Percentiles rank a stretch among this genome's conserved stretches.
Evolutionary conservation across 2,113 vertebrate species (phyloP).

Genomic region (Oreocharis arfaki): DNA sequence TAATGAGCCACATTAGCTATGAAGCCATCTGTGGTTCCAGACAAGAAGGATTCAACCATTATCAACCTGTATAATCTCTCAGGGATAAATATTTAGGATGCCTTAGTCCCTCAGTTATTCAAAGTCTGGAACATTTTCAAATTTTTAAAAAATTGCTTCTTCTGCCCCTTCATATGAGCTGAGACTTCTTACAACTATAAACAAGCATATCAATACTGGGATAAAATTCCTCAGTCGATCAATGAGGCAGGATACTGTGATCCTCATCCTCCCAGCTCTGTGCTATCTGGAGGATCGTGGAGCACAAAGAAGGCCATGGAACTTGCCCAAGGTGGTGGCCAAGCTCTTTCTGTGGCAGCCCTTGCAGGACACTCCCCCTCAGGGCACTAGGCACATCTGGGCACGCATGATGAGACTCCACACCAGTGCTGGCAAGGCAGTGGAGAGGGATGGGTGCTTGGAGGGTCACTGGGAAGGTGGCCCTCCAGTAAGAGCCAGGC

Average conservation of each 20-base stretch:
- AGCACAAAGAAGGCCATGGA: neutral
- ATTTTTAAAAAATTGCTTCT: neutral
- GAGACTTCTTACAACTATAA: neutral
- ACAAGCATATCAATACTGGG: neutral
- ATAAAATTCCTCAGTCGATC: neutral
- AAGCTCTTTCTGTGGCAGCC: neutral
- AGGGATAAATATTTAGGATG: neutral
- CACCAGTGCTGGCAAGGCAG: neutral
- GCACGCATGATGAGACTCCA: neutral
- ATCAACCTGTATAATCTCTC: neutral
- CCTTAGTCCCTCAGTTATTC: neutral
- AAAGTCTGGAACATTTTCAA: neutral
- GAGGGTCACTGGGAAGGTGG: neutral
- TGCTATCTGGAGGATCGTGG: rapidly evolving
- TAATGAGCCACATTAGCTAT: neutral
- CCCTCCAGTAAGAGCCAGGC: neutral
- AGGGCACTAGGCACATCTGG: neutral
- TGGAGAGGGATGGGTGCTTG: neutral
- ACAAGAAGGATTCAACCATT: neutral
- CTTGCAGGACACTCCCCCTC: neutral
- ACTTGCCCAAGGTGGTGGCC: neutral
- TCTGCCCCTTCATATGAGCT: neutral
- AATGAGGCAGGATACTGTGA: neutral
- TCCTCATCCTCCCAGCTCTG: neutral
- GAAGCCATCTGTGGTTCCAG: neutral